Percentiles rank a stretch among this genome's conserved stretches.
Conservation (phyloP, 2,888 invertebrate genomes). For the Scaptomyza flava region DNA sequence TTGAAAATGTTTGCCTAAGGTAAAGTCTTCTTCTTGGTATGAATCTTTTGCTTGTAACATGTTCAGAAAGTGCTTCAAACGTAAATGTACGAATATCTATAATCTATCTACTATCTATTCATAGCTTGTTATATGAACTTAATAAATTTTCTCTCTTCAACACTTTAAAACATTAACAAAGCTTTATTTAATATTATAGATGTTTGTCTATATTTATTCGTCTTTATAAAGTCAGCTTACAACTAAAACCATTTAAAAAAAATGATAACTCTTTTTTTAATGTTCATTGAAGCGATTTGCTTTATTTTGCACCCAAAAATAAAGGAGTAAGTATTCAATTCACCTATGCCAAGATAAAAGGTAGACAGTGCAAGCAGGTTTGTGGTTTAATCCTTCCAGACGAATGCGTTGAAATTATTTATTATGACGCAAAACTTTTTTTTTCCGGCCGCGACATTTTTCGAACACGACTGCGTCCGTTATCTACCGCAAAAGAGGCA, state of each 20-base stretch:
- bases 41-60: neutral
- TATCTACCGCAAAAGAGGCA: conserved; percentile 61
- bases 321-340: conserved; percentile 14
- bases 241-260: conserved; percentile 4
- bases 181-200: too few relatives aligned
- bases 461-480: conserved; percentile 48
- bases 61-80: neutral
- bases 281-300: conserved; percentile 8
- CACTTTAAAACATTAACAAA: too few relatives aligned
- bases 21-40: neutral
- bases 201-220: neutral
- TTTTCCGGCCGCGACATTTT: conserved; percentile 62
- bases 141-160: too few relatives aligned
- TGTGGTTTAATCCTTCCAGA: conserved; percentile 78
- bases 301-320: conserved; percentile 10
- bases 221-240: neutral
- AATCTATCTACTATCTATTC: too few relatives aligned
- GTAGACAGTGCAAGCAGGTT: conserved; percentile 29
- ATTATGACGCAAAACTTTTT: conserved; percentile 78
- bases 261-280: conserved; percentile 17
- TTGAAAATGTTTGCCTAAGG: neutral
- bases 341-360: conserved; percentile 22
- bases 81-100: too few relatives aligned
- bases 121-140: too few relatives aligned
- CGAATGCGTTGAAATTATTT: conserved; percentile 78